Percentiles rank a stretch among this genome's conserved stretches.
These are phyloP conservation scores for Cotesia congregata DNA, from an alignment of 2,888 invertebrate species.

Conservation along the genomic window DNA sequence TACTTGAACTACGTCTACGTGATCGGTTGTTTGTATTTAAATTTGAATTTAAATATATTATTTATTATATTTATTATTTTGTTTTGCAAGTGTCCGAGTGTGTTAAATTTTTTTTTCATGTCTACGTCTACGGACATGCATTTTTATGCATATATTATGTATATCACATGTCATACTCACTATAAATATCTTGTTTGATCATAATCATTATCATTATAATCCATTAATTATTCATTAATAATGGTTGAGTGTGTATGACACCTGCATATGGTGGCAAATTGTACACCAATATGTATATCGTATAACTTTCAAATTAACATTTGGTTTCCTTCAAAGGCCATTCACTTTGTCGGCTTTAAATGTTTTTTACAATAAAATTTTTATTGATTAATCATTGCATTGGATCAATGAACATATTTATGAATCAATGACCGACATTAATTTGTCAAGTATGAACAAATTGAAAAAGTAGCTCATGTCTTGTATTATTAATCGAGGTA, in stretches of 20 bases:
- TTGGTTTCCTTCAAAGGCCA: neutral
- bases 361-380: neutral
- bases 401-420: constrained; percentile 10
- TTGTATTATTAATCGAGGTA: neutral
- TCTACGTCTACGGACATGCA: constrained; percentile 3
- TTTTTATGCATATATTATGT: constrained; percentile 25
- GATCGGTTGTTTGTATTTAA: neutral
- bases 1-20: neutral
- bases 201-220: constrained; percentile 24
- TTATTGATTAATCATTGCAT: neutral
- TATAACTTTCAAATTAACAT: constrained; percentile 2
- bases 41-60: neutral
- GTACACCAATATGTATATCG: neutral
- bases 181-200: constrained; percentile 25
- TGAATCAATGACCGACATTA: constrained; percentile 9
- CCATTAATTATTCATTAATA: constrained; percentile 39
- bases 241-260: neutral
- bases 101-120: constrained; percentile 7
- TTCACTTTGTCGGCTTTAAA: neutral
- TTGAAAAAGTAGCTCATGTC: neutral
- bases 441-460: constrained; percentile 8
- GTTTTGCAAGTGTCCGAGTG: constrained; percentile 24
- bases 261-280: constrained; percentile 28
- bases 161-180: neutral
- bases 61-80: constrained; percentile 1